Base-by-base conservation (phyloP, 2,888 invertebrate species). In the Neoscelio sp. region DNA sequence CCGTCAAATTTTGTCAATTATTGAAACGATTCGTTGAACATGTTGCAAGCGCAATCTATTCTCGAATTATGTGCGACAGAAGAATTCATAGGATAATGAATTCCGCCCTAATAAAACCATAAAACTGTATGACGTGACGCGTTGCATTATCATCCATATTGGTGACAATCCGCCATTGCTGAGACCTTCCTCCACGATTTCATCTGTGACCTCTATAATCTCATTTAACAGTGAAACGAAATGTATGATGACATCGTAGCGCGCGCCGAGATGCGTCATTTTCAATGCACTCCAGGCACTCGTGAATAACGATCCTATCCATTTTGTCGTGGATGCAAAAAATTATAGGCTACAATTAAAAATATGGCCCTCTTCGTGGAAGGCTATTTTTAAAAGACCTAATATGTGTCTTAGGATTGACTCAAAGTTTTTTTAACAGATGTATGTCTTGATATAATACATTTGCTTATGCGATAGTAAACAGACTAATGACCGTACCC, bases 151-250 rank as follows among this genome's bases (percentile, higher is more conserved):
- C 60, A 60, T 80, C 77, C 76, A 44, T 80, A 76, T 76, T 77
- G 80, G 80, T 68, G 76, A 75, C 79, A 75, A 79, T 65, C 71
- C 79, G 79, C 75, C 79, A 79, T 71, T 67, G 62, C 79, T 75
- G 54, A 80, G 80, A 80, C 76, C 74, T 80, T 74, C 80, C 60
- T 77, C 26, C 70, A 58, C 73, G 79, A 70, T 74, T 68, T 76
- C 77, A 71, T 80, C 80, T 62, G 80, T 76, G 80, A 80, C 80
- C 76, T 80, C 80, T 67, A 80, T 80, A 71, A 76, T 80, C 79
- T 76, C 71, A 68, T 75, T 76, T 76, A 80, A 80, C 79, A 73
- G 71, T 73, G 76, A 76, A 80, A 76, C 79, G 71, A 79, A 79
- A 75, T 75, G 79, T 50, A 74, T 71, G 79, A 79, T 79, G 79